Percentiles rank a stretch among this genome's conserved stretches.
These are phyloP conservation scores for Aphelenchoides avenae DNA, from an alignment of 1,140 invertebrate species.

Conservation along the genomic window DNA sequence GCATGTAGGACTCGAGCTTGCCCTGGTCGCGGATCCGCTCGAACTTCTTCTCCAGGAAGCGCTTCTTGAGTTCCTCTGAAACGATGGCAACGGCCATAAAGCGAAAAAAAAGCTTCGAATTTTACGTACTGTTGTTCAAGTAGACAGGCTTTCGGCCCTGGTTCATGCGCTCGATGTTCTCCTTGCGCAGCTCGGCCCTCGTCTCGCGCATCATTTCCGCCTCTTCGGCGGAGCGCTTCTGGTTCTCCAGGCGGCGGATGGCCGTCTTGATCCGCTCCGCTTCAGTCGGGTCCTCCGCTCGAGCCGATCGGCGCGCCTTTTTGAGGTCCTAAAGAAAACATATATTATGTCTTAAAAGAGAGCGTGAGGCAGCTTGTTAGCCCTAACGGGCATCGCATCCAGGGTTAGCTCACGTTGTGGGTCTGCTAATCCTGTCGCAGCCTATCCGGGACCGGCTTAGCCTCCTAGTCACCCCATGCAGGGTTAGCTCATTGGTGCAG, in stretches of 20 bases:
- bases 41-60: neutral
- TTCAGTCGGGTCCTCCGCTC: slow-evolving; percentile 2
- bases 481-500: no score
- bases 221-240: slow-evolving; percentile 16
- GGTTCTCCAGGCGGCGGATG: slow-evolving; percentile 10
- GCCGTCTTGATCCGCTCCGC: slow-evolving; percentile 7
- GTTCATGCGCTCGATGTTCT: slow-evolving; percentile 23
- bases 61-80: neutral
- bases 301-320: neutral
- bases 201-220: slow-evolving; percentile 12
- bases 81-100: no score
- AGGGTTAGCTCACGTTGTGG: no score
- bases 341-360: no score
- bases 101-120: no score
- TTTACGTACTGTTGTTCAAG: slow-evolving; percentile 18
- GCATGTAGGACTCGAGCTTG: neutral
- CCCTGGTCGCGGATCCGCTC: neutral
- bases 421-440: no score
- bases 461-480: no score
- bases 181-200: slow-evolving; percentile 4
- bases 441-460: no score
- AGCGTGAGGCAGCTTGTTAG: no score
- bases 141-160: slow-evolving; percentile 15
- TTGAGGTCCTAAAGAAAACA: slow-evolving; percentile 12
- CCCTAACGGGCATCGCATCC: no score